Base-by-base conservation (phyloP, 35 echinoderm and acorn worm species). In the Eucidaris tribuloides region DNA sequence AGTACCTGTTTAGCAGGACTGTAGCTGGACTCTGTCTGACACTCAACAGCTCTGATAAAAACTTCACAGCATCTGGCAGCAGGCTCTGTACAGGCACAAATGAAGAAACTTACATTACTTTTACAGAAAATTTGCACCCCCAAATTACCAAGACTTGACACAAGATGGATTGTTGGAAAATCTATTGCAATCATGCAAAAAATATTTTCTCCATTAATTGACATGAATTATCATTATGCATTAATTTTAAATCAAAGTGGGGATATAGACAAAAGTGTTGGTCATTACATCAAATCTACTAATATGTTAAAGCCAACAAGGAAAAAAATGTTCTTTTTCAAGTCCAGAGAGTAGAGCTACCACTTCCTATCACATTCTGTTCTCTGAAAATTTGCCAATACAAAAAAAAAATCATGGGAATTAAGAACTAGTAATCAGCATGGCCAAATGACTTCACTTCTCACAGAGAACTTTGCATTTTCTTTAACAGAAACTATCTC, bases 1-100 rank as follows among this genome's bases (percentile, higher is more conserved):
- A 58, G 23, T 80, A 88, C 76, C 85, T 81, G 29, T 88, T 79
- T 43, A 88, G 61, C 40, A 78, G 78, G 49, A 88, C 62, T 29
- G 85, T 78, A 37, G 85, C 62, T 7, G 58, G 35, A 11, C 76
- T 60, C 24, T 79, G 77, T 39, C 54, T 80, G 22, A 88, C 85
- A 80, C 78, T 88, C 4, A 88, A 77, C 33, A 88, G 43, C 23
- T 65, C 43, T 20, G 85, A 88, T 42, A 88, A 40, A 52, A 46
- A 66, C 11, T 52, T 23, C 30, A 88, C 58, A 28, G 85, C 85
- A 33, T 79, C 61, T 3, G 85, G 85, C 27, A 88, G 29, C 4
- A 88, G 85, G 9, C 42, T 45, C 43, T 88, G 59, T 48, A 59
- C 3, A 62, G 17, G 32, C 38, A 86, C 54, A 76, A 17, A 80